These are phyloP conservation scores for Merodon equestris DNA, from an alignment of 2,888 invertebrate species.

Conservation along the genomic window DNA sequence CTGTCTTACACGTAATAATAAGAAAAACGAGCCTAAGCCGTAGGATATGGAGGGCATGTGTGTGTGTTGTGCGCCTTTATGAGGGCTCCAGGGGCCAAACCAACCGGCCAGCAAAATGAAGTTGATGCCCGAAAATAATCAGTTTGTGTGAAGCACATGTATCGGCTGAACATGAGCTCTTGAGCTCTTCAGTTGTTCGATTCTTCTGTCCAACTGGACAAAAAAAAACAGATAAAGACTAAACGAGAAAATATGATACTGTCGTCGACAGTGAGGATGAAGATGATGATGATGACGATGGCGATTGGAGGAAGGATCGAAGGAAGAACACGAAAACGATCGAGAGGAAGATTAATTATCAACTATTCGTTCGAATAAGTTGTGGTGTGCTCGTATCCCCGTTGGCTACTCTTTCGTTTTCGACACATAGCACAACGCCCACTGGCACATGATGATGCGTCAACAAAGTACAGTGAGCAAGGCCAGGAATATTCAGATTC, in stretches of 20 bases:
- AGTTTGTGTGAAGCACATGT: constrained; percentile 28
- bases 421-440: neutral
- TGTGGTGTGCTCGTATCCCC: constrained; percentile 34
- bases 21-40: constrained; percentile 38
- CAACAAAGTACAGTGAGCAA: no score
- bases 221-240: constrained; percentile 27
- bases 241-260: constrained; percentile 61
- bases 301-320: constrained; percentile 13
- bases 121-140: constrained; percentile 52
- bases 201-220: constrained; percentile 45
- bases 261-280: constrained; percentile 13
- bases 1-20: constrained; percentile 60
- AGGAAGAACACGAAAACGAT: constrained; percentile 23
- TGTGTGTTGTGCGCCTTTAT: constrained; percentile 52
- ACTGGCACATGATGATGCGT: constrained; percentile 43
- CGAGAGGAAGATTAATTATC: constrained; percentile 65
- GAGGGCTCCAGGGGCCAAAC: neutral
- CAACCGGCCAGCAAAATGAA: neutral
- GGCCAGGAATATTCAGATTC: no score
- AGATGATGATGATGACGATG: neutral
- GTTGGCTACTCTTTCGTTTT: constrained; percentile 12
- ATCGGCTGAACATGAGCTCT: constrained; percentile 15
- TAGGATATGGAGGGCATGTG: constrained; percentile 56
- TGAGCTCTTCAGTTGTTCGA: constrained; percentile 19
- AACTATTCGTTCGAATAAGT: constrained; percentile 48